Evolutionary conservation across 1,140 invertebrate genomes (phyloP), one percentile per base, ranked within the genome.

Genomic region (Atopsyche davidsoni): DNA sequence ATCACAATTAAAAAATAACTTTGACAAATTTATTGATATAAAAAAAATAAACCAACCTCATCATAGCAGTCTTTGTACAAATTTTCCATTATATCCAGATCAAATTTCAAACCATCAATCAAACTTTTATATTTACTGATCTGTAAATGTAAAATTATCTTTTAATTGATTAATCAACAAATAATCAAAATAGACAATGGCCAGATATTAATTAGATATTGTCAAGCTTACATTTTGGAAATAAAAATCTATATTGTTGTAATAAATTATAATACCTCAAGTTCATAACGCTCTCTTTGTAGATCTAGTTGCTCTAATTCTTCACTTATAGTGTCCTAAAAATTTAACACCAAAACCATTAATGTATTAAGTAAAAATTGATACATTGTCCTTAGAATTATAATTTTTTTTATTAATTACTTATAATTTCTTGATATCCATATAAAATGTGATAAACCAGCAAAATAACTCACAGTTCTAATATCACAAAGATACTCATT

Each of bases 51-150:
- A n/a, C n/a, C n/a, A n/a, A 58, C 55, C 47, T 58, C 55, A 36
- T 51, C 51, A 38, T 28, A 42, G 31, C 46, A 51, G 36, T 46
- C 51, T 51, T 53, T 53, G 18, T 58, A 58, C 18, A 58, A 39
- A 36, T 38, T 25, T 36, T 58, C 55, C 51, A 58, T 46, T 11
- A 53, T 34, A 23, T 47, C 47, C 7, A 58, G 51, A 47, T 58
- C 55, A 34, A 58, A 58, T 22, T 39, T 50, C 24, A 58, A 24
- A 6, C 34, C 46, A 24, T 53, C 28, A 4, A 58, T 53, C 24
- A 40, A 31, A 23, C 47, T 23, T 38, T 51, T 19, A 39, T 28
- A 51, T 43, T 51, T 48, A 4, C 41, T 25, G 24, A 50, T 40
- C 46, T 50, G 32, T 18, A 53, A 51, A 46, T n/a, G 6, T 21